Conservation (phyloP, 1,140 invertebrate genomes). For the Pentalonia nigronervosa region DNA sequence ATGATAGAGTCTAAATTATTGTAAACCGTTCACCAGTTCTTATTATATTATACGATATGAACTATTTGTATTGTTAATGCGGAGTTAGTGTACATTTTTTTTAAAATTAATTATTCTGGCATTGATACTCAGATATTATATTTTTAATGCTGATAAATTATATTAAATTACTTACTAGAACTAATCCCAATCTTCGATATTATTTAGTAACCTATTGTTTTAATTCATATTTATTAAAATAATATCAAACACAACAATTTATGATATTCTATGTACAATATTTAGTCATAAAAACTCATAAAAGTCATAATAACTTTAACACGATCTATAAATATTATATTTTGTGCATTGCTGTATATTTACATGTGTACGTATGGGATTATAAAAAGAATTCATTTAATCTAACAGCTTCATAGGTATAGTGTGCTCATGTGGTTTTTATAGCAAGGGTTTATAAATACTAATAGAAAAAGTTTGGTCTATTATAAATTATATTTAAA, state of each 20-base stretch:
- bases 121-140: background rate
- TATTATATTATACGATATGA: background rate
- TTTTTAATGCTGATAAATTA: background rate
- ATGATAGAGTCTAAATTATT: background rate
- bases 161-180: background rate
- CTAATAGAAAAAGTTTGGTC: background rate
- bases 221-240: background rate
- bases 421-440: background rate
- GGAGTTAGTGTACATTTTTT: background rate
- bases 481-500: background rate
- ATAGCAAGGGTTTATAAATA: background rate
- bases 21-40: background rate
- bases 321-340: background rate
- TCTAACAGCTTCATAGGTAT: background rate
- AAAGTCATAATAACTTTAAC: background rate
- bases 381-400: background rate
- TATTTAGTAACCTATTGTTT: background rate
- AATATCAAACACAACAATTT: background rate
- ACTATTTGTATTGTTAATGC: background rate
- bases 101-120: background rate
- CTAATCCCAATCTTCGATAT: background rate
- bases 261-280: background rate
- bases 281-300: background rate
- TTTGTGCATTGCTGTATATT: background rate
- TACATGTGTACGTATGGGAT: background rate